Conservation (phyloP, 1,140 invertebrate species). For the Bombus impatiens region DNA sequence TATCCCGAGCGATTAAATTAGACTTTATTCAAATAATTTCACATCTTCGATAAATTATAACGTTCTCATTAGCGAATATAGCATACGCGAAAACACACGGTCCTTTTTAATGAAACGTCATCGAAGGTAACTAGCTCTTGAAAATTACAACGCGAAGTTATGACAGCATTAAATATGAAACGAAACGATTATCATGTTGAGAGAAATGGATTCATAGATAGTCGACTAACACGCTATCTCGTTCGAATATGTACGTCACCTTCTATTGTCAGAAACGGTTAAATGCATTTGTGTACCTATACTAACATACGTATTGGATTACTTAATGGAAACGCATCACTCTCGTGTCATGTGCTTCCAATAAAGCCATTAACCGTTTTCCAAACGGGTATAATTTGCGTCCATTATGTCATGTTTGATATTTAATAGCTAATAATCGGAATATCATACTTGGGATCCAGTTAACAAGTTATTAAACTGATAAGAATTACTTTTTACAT, state of each 20-base stretch:
- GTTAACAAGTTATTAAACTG: background rate
- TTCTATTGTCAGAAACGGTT: background rate
- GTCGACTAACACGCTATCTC: background rate
- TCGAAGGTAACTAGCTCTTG: background rate
- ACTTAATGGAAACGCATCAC: background rate
- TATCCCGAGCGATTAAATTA: background rate
- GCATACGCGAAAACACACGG: background rate
- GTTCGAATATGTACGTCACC: background rate
- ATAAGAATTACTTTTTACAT: background rate
- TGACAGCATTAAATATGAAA: background rate
- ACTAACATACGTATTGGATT: background rate
- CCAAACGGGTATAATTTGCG: background rate
- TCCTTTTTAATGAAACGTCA: background rate
- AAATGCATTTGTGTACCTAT: background rate
- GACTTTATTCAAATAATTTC: background rate
- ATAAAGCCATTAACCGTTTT: background rate
- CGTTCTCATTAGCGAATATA: background rate
- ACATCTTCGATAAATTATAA: background rate
- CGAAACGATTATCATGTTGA: background rate
- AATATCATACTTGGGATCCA: background rate
- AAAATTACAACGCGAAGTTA: background rate
- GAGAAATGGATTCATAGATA: background rate
- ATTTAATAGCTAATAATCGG: background rate
- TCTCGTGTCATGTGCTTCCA: background rate
- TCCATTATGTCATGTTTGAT: background rate